Conservation (phyloP, 2,888 invertebrate species). For the Ellobium chinense region DNA sequence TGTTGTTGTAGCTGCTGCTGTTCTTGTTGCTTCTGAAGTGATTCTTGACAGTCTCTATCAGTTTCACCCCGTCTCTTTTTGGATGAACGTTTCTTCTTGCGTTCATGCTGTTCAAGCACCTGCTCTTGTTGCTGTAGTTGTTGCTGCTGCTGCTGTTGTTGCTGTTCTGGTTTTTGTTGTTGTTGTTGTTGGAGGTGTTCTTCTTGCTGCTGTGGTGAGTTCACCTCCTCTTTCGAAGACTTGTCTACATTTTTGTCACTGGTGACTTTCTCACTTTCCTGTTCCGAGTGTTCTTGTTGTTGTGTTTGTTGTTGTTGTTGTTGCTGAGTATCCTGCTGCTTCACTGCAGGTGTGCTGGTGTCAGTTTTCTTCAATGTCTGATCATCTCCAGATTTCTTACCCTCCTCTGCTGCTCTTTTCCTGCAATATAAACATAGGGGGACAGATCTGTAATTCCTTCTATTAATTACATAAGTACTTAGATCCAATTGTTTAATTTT, state of each 20-base stretch:
- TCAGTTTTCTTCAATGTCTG: not conserved
- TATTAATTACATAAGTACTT: too few relatives aligned
- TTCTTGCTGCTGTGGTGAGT: not conserved
- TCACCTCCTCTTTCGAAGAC: not conserved
- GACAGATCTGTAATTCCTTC: too few relatives aligned
- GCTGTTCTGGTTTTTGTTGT: not conserved
- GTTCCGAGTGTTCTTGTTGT: not conserved
- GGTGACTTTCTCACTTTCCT: not conserved
- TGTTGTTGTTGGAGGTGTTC: not conserved
- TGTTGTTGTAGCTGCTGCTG: not conserved
- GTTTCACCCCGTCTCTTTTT: not conserved
- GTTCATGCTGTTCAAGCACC: not conserved
- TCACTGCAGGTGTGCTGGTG: not conserved
- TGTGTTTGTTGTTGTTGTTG: not conserved
- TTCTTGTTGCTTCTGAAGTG: not conserved
- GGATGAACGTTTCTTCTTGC: not conserved
- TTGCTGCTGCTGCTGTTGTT: not conserved
- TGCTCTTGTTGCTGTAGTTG: not conserved
- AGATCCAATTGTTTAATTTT: too few relatives aligned
- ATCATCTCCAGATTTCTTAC: slow-evolving; percentile 45
- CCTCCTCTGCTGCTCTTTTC: slow-evolving; percentile 48
- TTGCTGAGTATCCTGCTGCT: not conserved
- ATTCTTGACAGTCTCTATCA: not conserved
- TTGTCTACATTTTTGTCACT: not conserved
- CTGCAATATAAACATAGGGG: slow-evolving; percentile 26